These are phyloP conservation scores for Rhingia campestris DNA, from an alignment of 2,888 invertebrate species.

Conservation along the genomic window DNA sequence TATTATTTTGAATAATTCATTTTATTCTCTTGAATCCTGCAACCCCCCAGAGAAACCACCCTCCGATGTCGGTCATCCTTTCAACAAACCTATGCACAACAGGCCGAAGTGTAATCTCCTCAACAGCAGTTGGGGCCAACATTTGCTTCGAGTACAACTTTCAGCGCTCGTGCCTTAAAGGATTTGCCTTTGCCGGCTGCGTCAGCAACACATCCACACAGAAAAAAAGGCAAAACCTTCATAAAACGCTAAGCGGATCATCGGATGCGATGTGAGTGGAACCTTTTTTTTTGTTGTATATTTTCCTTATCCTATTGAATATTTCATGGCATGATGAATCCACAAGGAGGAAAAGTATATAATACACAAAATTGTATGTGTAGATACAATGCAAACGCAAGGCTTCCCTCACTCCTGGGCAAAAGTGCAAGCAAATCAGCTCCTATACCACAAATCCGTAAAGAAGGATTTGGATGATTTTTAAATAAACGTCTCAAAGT, in stretches of 20 bases:
- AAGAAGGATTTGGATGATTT: slow-evolving; percentile 70
- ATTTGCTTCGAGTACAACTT: slow-evolving; percentile 38
- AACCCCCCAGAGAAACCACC: slow-evolving; percentile 24
- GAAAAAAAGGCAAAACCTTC: slow-evolving; percentile 46
- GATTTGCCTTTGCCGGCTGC: slow-evolving; percentile 2
- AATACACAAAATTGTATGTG: slow-evolving; percentile 12
- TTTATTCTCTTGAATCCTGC: slow-evolving; percentile 53
- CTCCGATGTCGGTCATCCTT: not conserved
- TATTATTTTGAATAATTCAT: slow-evolving; percentile 71
- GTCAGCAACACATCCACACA: not conserved
- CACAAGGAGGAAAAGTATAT: slow-evolving; percentile 44
- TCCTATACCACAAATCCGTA: slow-evolving; percentile 55
- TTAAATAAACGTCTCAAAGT: slow-evolving; percentile 61
- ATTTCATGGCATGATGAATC: slow-evolving; percentile 66
- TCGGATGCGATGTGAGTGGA: slow-evolving; percentile 61
- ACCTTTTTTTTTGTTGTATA: slow-evolving; percentile 24
- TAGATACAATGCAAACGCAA: slow-evolving; percentile 11
- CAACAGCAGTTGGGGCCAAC: slow-evolving; percentile 27
- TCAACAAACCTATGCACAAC: slow-evolving; percentile 56
- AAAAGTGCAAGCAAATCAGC: slow-evolving; percentile 59
- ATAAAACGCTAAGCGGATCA: slow-evolving; percentile 70
- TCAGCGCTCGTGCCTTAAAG: slow-evolving; percentile 1
- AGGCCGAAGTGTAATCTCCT: slow-evolving; percentile 62
- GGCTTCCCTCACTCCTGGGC: not conserved
- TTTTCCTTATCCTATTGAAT: slow-evolving; percentile 59